phyloP scores from a whole-genome alignment of 2,888 invertebrate genomes.

The Drosophila mettleri region DNA sequence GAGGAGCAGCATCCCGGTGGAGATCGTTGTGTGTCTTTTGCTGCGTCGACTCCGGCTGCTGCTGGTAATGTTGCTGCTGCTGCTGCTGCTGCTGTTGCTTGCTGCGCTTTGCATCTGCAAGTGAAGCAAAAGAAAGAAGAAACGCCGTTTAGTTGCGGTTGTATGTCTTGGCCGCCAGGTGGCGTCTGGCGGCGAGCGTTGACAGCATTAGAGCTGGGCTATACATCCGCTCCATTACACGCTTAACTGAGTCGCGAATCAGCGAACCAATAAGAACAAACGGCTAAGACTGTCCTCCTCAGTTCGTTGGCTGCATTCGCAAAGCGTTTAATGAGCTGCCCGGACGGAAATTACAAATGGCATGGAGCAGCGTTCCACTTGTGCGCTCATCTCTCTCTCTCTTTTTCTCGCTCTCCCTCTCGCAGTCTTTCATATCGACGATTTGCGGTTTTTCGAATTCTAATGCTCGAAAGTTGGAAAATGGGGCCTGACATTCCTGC shows the following conservation, averaged over 20 bases:
- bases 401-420: background rate
- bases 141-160: constrained; percentile 4
- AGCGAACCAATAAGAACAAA: constrained; percentile 63
- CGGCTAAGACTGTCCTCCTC: background rate
- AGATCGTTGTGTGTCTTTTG: constrained; percentile 32
- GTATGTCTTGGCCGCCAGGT: constrained; percentile 24
- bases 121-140: background rate
- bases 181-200: constrained; percentile 32
- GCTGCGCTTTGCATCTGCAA: constrained; percentile 52
- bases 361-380: constrained; percentile 37
- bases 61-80: constrained; percentile 31
- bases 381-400: constrained; percentile 14
- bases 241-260: constrained; percentile 74
- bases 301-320: constrained; percentile 59
- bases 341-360: constrained; percentile 61
- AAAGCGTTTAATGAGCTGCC: constrained; percentile 62
- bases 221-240: constrained; percentile 75
- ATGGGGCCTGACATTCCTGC: constrained; percentile 56
- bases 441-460: constrained; percentile 70
- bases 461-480: constrained; percentile 42
- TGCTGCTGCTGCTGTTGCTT: constrained; percentile 31
- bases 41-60: constrained; percentile 28
- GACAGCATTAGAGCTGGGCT: constrained; percentile 35
- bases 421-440: constrained; percentile 39
- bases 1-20: constrained; percentile 38